Evolutionary conservation across 1,140 invertebrate genomes (phyloP).

Genomic region (Physella acuta): DNA sequence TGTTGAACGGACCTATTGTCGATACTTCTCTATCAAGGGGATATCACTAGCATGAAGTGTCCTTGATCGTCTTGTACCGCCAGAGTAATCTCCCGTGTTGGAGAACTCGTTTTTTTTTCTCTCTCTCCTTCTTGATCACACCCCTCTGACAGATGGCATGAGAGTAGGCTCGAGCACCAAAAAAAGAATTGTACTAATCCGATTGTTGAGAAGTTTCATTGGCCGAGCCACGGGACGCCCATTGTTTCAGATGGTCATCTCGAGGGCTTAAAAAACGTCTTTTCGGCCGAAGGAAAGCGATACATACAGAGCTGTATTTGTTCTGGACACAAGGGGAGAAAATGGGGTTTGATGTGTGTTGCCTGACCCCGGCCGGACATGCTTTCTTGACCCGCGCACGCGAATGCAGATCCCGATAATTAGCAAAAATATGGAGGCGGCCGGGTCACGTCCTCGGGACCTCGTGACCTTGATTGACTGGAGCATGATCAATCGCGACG

Average conservation of each 20-base stretch:
- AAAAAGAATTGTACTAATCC: conserved; percentile 4
- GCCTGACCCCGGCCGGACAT: conserved; percentile 14
- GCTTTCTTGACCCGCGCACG: conserved; percentile 17
- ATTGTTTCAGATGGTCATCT: conserved; percentile 12
- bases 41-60: conserved; percentile 8
- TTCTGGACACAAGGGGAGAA: not conserved
- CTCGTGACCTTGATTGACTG: conserved; percentile 1
- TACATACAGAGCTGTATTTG: not conserved
- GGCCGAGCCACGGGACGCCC: not conserved
- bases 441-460: conserved; percentile 11
- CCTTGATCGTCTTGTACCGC: not conserved
- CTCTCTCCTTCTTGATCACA: too few species aligned
- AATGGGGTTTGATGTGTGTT: not conserved
- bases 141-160: conserved; percentile 17
- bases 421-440: conserved; percentile 15
- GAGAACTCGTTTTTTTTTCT: not conserved
- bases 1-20: conserved; percentile 10
- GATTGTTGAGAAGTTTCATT: not conserved
- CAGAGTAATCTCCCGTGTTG: not conserved
- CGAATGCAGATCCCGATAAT: conserved; percentile 17
- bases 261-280: not conserved
- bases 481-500: too few species aligned
- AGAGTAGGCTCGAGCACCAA: not conserved
- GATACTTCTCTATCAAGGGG: not conserved
- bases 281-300: conserved; percentile 1